phyloP scores from a whole-genome alignment of 2,797 vertebrate genomes.

The Leontopithecus rosalia region DNA sequence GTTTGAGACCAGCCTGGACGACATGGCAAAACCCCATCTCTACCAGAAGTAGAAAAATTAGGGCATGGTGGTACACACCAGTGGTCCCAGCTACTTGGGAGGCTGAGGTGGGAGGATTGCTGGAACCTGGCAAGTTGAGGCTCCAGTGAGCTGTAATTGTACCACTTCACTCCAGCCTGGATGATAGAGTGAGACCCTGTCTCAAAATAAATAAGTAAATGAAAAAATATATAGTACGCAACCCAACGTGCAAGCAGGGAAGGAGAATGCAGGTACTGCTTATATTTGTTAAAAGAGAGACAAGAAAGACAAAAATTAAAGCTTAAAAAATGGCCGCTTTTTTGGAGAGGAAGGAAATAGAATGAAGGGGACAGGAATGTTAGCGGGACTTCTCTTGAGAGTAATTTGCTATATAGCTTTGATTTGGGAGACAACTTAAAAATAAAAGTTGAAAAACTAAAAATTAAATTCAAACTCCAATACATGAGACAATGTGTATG shows the following conservation, averaged over 20 bases:
- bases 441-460: background rate
- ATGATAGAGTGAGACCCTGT: background rate
- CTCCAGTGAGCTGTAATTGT: background rate
- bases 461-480: background rate
- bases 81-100: background rate
- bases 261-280: background rate
- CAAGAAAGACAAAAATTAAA: background rate
- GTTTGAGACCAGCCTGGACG: background rate
- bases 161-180: background rate
- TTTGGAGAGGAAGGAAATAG: background rate
- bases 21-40: background rate
- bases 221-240: background rate
- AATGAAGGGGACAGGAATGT: background rate
- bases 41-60: background rate
- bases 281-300: background rate
- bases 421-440: background rate
- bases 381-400: background rate
- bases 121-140: background rate
- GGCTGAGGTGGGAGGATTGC: background rate
- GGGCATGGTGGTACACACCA: background rate
- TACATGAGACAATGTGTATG: background rate
- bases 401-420: background rate
- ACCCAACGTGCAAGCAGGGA: background rate
- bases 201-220: background rate
- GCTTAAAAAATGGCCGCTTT: background rate